Base-by-base conservation (phyloP, 2,113 vertebrate species). In the Chamaea fasciata region DNA sequence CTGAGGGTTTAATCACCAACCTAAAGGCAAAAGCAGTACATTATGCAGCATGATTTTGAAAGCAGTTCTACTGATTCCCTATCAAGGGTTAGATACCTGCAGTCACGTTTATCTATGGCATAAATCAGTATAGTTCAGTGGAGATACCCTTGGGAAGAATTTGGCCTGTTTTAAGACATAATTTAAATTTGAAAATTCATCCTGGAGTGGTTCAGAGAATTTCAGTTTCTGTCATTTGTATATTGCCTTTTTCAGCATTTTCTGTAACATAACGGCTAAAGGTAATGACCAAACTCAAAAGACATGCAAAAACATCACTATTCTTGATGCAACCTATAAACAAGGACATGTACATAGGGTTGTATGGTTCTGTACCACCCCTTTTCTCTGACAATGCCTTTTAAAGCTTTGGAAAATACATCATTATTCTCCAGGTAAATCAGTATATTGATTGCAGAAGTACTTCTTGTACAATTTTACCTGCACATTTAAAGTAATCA, bases 1-100 rank as follows among this genome's bases (percentile, higher is more conserved):
- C 33, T 30, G 55, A 70, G 30, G 15, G 21, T 71, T 96, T 95
- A 89, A 88, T 87, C 78, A 93, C 35, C 41, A 87, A 79, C 30
- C 70, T 75, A 63, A 87, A 87, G 47, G 82, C 71, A 93, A 84
- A 71, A 82, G 11, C 22, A 89, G 18, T 42, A 33, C 1, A 4
- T 70, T 90, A 42, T 57, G 37, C 62, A 71, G 33, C 35, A 53
- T 2, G n/a, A 83, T 80, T 93, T 53, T 80, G 37, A 79, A 77
- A 92, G 33, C 4, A 83, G 42, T 26, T 80, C n/a, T 62, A 15
- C 46, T 23, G 20, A 69, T 83, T 70, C 52, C 39, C 11, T 52
- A 27, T 30, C 39, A 52, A 57, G 11, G 20, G 19, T 56, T 67
- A 44, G 50, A 52, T 19, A 78, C 73, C 30, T 19, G 31, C 42